Base-by-base conservation (phyloP, 2,113 vertebrate genomes). In the Lasiurus cinereus region DNA sequence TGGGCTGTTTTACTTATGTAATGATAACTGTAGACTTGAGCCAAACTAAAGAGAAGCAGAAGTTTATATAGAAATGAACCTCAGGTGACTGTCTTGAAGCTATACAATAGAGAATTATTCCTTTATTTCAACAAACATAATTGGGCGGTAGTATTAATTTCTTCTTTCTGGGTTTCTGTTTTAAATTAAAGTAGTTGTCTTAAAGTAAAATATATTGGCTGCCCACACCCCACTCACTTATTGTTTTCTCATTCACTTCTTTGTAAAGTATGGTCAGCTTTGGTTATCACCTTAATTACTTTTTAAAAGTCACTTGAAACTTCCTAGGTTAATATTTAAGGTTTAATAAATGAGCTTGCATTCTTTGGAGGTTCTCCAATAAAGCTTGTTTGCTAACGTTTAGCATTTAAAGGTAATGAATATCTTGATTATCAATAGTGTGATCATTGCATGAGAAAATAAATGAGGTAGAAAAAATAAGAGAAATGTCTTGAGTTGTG, bases 1-100 rank as follows among this genome's bases (percentile, higher is more conserved):
- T 96, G 18, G 82, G 78, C 22, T 19, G 54, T 92, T 97, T 96
- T 18, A 10, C 88, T 93, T 94, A 59, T 1, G 1, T 91, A 96
- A 54, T 91, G 90, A 94, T 95, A 97, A 90, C 73, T 87, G 66
- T 13, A 94, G 85, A 83, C 64, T 21, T 48, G 5, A 77, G 39
- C 54, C 64, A 77, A 96, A 90, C 56, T n/a, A 86, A 36, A 91
- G 74, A 90, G 39, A 91, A 15, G 84, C 64, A 84, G 50, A 48
- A 64, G 50, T 90, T 94, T 94, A 76, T 54, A 29, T 54, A 88
- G 79, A 97, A 89, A 80, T 66, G 83, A 91, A 83, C 2, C 46
- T 80, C 8, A 93, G 43, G n/a, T 62, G 91, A 21, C 15, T 69
- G 2, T 87, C 66, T 78, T 90, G 21, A 90, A 66, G 48, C 18